Evolutionary conservation across 2,113 vertebrate species (phyloP).

Genomic region (Tympanuchus pallidicinctus): DNA sequence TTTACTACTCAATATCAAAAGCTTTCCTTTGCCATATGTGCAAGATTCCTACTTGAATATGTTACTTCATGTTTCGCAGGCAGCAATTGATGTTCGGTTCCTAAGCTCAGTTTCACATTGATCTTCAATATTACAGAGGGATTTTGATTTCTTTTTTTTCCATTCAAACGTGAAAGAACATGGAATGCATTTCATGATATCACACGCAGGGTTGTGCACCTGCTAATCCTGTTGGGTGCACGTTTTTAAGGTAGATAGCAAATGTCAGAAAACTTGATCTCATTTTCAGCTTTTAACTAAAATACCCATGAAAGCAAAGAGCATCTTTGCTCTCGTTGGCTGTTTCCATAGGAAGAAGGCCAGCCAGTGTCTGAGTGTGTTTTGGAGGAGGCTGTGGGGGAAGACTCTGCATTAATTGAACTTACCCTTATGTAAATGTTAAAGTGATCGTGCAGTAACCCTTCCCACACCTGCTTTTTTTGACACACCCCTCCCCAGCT

Average conservation of each 20-base stretch:
- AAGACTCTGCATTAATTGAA: slow-evolving; percentile 39
- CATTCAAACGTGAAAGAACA: neutral
- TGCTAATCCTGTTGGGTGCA: neutral
- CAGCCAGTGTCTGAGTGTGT: slow-evolving; percentile 56
- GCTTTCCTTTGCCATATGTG: slow-evolving; percentile 40
- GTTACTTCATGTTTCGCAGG: slow-evolving; percentile 11
- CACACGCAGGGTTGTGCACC: neutral
- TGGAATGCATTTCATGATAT: neutral
- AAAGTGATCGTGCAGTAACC: neutral
- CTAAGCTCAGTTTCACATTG: neutral
- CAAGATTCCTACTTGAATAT: slow-evolving; percentile 26
- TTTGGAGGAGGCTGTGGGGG: slow-evolving; percentile 65
- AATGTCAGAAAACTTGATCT: slow-evolving; percentile 29
- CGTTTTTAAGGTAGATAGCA: neutral
- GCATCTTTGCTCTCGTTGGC: slow-evolving; percentile 47
- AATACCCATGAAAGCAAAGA: slow-evolving; percentile 34
- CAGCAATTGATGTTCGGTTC: neutral
- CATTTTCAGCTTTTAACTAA: slow-evolving; percentile 44
- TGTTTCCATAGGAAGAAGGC: slow-evolving; percentile 56
- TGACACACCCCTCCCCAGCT: neutral
- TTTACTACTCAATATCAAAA: slow-evolving; percentile 32
- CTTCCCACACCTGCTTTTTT: neutral
- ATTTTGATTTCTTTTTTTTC: neutral
- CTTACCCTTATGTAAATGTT: slow-evolving; percentile 45
- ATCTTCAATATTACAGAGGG: neutral